Conservation (phyloP, 2,888 invertebrate genomes). For the Oxyscelio sp. region DNA sequence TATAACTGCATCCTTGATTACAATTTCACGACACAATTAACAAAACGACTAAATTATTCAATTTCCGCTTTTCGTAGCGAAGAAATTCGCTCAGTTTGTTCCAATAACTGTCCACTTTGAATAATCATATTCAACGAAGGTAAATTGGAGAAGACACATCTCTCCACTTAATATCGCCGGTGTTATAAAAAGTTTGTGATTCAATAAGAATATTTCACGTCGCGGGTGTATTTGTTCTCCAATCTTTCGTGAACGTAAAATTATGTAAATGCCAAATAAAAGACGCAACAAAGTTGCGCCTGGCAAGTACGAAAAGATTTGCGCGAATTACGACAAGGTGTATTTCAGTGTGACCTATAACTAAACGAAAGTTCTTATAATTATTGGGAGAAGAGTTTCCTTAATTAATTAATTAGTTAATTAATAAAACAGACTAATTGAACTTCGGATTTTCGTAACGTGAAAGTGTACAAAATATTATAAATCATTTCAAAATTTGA, state of each 20-base stretch:
- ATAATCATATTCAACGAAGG: constrained; percentile 63
- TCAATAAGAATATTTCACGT: constrained; percentile 64
- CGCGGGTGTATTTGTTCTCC: constrained; percentile 53
- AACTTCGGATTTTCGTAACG: no score
- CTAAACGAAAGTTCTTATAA: neutral
- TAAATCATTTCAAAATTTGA: no score
- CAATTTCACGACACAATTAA: constrained; percentile 25
- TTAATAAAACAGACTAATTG: no score
- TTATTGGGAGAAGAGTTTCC: neutral
- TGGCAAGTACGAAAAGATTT: constrained; percentile 45
- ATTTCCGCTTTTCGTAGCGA: neutral
- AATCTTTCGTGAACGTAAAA: constrained; percentile 48
- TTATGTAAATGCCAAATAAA: constrained; percentile 63
- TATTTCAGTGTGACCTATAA: constrained; percentile 35
- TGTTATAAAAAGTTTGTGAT: constrained; percentile 66
- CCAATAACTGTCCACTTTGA: constrained; percentile 66
- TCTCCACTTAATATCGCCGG: constrained; percentile 57
- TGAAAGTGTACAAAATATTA: no score
- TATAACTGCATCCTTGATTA: neutral
- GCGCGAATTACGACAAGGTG: constrained; percentile 22
- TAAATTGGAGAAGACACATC: constrained; percentile 56
- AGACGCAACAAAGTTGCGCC: constrained; percentile 21
- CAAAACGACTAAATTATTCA: constrained; percentile 36
- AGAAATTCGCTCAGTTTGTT: constrained; percentile 37
- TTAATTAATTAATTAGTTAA: no score